Conservation (phyloP, 2,888 invertebrate species). For the Polia nebulosa region DNA sequence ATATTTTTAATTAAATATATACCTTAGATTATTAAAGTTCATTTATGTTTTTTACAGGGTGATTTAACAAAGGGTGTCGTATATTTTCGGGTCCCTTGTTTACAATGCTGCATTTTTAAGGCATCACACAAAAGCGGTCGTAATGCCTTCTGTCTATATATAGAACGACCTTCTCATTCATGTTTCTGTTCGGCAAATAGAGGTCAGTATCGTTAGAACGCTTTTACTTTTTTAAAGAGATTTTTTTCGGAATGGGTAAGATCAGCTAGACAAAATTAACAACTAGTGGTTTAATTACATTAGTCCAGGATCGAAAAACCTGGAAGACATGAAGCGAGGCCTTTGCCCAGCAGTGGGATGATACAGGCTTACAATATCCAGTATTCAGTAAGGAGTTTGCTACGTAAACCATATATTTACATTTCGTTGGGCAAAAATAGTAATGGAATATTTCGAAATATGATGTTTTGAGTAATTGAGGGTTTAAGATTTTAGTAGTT, state of each 20-base stretch:
- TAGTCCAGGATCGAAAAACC: too few species aligned
- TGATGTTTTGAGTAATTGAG: too few species aligned
- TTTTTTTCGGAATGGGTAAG: neutral
- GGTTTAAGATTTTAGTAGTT: too few species aligned
- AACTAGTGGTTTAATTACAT: too few species aligned
- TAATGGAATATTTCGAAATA: too few species aligned
- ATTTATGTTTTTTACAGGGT: neutral
- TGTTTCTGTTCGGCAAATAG: neutral
- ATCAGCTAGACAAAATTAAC: neutral
- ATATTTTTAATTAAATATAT: slow-evolving; percentile 47
- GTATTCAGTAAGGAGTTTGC: too few species aligned
- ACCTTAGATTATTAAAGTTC: neutral
- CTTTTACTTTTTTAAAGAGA: neutral
- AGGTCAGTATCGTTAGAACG: slow-evolving; percentile 15
- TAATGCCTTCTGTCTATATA: slow-evolving; percentile 3
- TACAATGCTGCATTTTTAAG: slow-evolving; percentile 45
- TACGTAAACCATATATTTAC: too few species aligned
- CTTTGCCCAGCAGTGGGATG: too few species aligned
- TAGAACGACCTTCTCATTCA: slow-evolving; percentile 27
- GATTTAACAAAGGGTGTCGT: slow-evolving; percentile 30
- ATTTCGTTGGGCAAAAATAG: too few species aligned
- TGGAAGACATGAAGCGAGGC: too few species aligned
- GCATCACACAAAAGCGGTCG: slow-evolving; percentile 11
- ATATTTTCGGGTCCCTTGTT: slow-evolving; percentile 41
- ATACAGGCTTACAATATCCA: too few species aligned